Conservation (phyloP, 2,888 invertebrate species). For the Alsophila aescularia region DNA sequence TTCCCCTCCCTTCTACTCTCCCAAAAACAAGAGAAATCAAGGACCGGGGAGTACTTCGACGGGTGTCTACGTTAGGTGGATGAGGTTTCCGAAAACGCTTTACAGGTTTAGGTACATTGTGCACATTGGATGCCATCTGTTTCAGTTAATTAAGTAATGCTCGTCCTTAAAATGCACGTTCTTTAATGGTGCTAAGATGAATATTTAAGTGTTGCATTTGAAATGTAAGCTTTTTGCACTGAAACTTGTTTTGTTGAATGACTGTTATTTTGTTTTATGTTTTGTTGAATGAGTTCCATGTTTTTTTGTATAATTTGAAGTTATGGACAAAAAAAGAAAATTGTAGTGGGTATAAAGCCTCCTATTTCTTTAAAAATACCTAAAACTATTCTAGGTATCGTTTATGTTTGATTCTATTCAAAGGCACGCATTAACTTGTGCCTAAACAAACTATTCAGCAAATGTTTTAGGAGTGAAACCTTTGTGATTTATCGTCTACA, state of each 20-base stretch:
- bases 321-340: no score
- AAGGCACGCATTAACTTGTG: background rate
- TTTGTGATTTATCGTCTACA: conserved; percentile 17
- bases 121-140: background rate
- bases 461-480: background rate
- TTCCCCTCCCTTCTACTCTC: background rate
- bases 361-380: no score
- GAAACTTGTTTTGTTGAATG: background rate
- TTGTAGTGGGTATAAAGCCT: no score
- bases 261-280: no score
- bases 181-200: background rate
- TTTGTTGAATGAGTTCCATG: no score
- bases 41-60: background rate
- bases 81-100: background rate
- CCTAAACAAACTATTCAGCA: background rate
- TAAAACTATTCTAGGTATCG: no score
- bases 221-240: background rate
- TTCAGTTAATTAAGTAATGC: conserved; percentile 1
- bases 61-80: background rate
- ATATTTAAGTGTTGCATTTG: background rate
- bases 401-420: background rate
- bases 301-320: no score
- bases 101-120: background rate
- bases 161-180: conserved; percentile 1
- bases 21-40: background rate